Base-by-base conservation (phyloP, 1,140 invertebrate species). In the Physella acuta region DNA sequence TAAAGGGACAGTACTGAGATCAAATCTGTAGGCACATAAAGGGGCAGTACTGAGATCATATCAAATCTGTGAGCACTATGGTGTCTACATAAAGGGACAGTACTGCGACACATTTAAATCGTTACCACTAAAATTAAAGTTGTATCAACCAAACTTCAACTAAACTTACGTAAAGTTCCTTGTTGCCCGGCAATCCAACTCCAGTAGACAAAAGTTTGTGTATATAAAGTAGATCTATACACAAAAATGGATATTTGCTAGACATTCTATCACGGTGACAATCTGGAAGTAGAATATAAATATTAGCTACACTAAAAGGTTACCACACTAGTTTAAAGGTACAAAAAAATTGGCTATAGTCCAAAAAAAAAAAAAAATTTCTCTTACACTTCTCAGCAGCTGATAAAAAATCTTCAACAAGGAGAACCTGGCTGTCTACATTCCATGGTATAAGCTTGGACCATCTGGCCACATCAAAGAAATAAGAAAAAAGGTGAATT, bases 381-480 rank as follows among this genome's bases (percentile, higher is more conserved):
- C 33, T 36, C 66, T 68, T 39, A 68, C 66, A 68, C 17, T 44
- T 39, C 60, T 39, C 28, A 30, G 66, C 66, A 26, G 66, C 55
- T 8, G 44, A 39, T 8, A 28, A 55, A 51, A 31, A 68, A 49
- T 60, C 37, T 3, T 39, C 0, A 28, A 51, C 49, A 30, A 37
- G 53, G 17, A 68, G 24, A 20, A 31, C 2, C 20, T 49, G 11
- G 28, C 3, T 33, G 39, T 56, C 5, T 24, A 36, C 64, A 37
- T 37, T 60, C 56, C 37, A 44, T 0, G 55, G 55, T 33, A 68
- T 68, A 34, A 68, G 20, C 37, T 39, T 8, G 8, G 55, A 53
- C 66, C 66, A 68, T 44, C 37, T 39, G 34, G 66, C 66, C 34
- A 68, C 66, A 60, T 68, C 66, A 20, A 68, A 68, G 44, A 59